These are phyloP conservation scores for Rhorus exstirpatorius DNA, from an alignment of 2,888 invertebrate genomes.

Conservation along the genomic window DNA sequence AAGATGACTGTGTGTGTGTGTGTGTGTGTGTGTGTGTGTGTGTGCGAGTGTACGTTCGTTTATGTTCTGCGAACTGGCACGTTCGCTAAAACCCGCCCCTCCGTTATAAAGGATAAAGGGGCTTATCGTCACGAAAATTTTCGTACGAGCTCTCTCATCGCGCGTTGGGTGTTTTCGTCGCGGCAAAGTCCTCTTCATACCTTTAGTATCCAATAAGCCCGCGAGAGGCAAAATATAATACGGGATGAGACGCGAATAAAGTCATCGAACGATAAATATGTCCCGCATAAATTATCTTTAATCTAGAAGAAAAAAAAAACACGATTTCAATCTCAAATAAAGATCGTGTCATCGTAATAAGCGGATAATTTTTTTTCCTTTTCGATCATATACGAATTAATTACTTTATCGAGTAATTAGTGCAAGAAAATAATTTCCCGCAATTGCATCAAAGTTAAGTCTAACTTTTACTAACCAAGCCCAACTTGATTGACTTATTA, in stretches of 20 bases:
- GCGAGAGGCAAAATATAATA: constrained; percentile 21
- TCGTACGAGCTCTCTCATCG: constrained; percentile 42
- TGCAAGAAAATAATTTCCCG: too few species aligned
- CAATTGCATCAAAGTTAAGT: too few species aligned
- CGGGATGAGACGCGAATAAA: neutral
- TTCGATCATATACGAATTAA: neutral
- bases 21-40: constrained; percentile 55
- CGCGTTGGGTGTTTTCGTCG: constrained; percentile 38
- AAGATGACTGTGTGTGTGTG: constrained; percentile 24
- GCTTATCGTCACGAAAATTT: constrained; percentile 68
- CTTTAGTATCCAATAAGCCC: constrained; percentile 46
- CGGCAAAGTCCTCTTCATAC: constrained; percentile 40
- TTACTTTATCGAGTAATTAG: neutral
- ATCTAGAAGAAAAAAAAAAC: neutral
- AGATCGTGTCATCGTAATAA: neutral
- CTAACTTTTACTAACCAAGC: too few species aligned
- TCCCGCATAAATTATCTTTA: neutral
- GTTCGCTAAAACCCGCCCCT: constrained; percentile 46
- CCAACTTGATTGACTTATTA: too few species aligned
- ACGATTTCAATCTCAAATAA: neutral
- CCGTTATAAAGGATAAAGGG: constrained; percentile 68
- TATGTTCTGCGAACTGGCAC: constrained; percentile 43
- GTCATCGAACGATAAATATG: constrained; percentile 40
- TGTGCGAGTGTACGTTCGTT: constrained; percentile 50
- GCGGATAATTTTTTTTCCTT: neutral